phyloP scores from a whole-genome alignment of 2,113 vertebrate genomes.

The Leucopternis melanops region DNA sequence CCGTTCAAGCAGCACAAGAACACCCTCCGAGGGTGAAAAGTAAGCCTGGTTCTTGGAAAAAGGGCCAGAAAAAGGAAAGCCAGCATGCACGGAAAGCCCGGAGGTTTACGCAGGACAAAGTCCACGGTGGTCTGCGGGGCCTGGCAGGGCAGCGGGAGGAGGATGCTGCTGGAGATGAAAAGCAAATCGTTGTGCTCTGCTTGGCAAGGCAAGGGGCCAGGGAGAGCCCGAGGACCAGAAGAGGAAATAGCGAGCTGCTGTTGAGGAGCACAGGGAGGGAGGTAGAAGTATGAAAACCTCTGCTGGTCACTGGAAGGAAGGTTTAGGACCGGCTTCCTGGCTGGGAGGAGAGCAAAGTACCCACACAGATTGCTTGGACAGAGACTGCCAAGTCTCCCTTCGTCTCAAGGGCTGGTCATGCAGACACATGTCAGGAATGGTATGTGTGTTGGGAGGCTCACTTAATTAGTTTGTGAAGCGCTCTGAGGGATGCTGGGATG shows the following conservation, averaged over 20 bases:
- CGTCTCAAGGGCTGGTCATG: rapidly evolving
- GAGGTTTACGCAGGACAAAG: background rate
- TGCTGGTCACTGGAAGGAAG: background rate
- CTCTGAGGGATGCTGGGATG: background rate
- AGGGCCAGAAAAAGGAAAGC: background rate
- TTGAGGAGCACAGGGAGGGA: background rate
- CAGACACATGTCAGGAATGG: background rate
- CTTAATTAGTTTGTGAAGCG: background rate
- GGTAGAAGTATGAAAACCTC: background rate
- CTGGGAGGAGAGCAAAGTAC: background rate
- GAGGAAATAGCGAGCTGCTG: background rate
- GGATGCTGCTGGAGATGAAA: background rate
- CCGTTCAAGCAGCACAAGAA: background rate
- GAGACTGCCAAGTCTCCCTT: background rate
- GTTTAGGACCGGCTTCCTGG: background rate
- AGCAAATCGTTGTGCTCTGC: background rate
- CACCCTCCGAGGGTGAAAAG: background rate
- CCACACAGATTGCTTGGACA: background rate
- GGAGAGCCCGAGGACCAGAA: background rate
- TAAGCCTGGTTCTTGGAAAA: background rate
- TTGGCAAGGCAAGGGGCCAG: background rate
- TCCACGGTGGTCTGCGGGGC: background rate
- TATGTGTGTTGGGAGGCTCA: background rate
- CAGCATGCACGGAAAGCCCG: background rate
- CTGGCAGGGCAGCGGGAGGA: background rate